Base-by-base conservation (phyloP, 2,113 vertebrate species). In the Psilopogon haemacephalus region DNA sequence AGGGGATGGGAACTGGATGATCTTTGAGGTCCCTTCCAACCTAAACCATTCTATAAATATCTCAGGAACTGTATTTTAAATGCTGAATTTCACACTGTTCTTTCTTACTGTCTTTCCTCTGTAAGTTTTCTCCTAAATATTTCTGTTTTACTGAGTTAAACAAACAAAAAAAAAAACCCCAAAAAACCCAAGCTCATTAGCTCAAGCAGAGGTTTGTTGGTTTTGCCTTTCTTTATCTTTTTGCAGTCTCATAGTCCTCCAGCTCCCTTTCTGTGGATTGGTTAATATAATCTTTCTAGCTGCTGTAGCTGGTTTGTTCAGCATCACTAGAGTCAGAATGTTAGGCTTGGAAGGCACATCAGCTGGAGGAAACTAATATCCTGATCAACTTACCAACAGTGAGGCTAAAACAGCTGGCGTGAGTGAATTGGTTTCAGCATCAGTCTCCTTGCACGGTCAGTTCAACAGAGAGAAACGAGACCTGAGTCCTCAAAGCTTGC, bases 341-440 rank as follows among this genome's bases (percentile, higher is more conserved):
- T 71, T 86, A 59, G 64, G 4, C 71, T 56, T 56, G 78, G 44
- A 87, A 93, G 50, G 73, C 81, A 63, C 52, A 65, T 82, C 63
- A 87, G 55, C 67, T 63, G 90, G 46, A 70, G 89, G 71, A 73
- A 94, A 71, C 68, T 63, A 75, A 89, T 82, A 83, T 59, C 54
- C 84, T 2, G 50, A 63, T 85, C 81, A 89, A 5, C 64, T 94
- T 79, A 48, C 50, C 56, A 58, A 60, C 74, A 15, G n/a, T 89
- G 84, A 82, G 37, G 46, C 74, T n/a, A 92, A 89, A 73, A 54
- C 81, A 88, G n/a, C 73, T 93, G 92, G 86, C 52, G 32, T 5
- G 26, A 86, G 63, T 14, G 81, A 76, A 93, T 93, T 78, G 81
- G 79, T 90, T 84, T 89, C 77, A 89, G 70, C 89, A 89, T 92